Percentiles rank a stretch among this genome's conserved stretches.
These are phyloP conservation scores for Aythya baeri DNA, from an alignment of 2,113 vertebrate genomes.

Conservation along the genomic window DNA sequence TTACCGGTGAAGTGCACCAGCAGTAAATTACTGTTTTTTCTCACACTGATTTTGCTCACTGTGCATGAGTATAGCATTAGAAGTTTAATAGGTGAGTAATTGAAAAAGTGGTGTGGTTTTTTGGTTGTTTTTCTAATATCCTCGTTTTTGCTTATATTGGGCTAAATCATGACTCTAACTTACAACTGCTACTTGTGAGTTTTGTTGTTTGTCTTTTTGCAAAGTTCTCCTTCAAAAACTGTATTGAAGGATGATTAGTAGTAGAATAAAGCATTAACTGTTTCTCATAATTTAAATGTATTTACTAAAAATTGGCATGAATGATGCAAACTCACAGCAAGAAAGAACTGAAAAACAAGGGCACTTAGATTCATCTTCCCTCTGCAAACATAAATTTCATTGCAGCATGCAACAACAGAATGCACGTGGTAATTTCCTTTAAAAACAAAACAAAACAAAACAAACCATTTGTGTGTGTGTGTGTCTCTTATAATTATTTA, in stretches of 20 bases:
- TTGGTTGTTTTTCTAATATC: not conserved
- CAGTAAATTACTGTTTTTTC: not conserved
- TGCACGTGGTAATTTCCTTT: not conserved
- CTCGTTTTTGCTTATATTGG: not conserved
- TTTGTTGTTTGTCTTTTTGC: not conserved
- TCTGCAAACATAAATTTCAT: fast-evolving
- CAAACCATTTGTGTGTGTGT: not conserved
- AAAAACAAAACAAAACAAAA: not conserved
- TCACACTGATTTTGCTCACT: not conserved
- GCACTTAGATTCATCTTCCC: not conserved
- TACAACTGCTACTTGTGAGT: not conserved
- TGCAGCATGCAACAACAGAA: no score
- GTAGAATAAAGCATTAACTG: not conserved
- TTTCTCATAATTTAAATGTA: not conserved
- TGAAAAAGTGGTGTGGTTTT: not conserved
- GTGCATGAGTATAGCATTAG: not conserved
- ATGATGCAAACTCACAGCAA: not conserved
- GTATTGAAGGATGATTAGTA: not conserved
- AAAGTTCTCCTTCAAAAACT: not conserved
- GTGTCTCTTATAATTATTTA: not conserved
- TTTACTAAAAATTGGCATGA: not conserved
- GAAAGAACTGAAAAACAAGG: not conserved
- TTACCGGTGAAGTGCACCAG: not conserved
- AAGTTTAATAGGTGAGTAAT: not conserved
- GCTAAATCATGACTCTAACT: not conserved